Base-by-base conservation (phyloP, 1,140 invertebrate genomes). In the Zaprionus nigranus region DNA sequence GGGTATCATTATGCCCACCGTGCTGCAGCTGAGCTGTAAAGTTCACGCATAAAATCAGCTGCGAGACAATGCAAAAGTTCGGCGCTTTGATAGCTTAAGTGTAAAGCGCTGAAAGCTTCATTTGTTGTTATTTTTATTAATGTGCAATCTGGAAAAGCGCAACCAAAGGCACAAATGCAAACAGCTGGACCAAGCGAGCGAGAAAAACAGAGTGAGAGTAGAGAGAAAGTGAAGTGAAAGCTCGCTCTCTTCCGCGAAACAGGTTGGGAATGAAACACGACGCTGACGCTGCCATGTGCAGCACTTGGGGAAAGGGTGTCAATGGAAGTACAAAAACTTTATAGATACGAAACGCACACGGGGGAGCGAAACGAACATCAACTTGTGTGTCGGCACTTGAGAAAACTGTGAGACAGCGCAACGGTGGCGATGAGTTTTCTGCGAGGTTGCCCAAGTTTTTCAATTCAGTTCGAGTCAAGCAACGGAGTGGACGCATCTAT, bases 381-480 rank as follows among this genome's bases (percentile, higher is more conserved):
- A 51, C 63, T 63, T 63, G 46, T 60, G 64, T 63, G 46, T 60
- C 70, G 59, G 56, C 56, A 70, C 75, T 75, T 68, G 75, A 75
- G 64, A 46, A 69, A 69, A 59, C 26, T 36, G 49, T 58, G 72
- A 74, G 65, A 43, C 59, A 11, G 20, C 17, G 20, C 17, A 12
- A 11, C 38, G 38, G 5, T 15, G 38, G 4, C 40, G 7, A 46
- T 46, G 57, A 56, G 30, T 65, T 76, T 71, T 63, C 30, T 69
- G 54, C 36, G 54, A 72, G 69, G 72, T 36, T 73, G 79, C 58
- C 75, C 70, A 69, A 67, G 40, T 30, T 79, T 84, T 88, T 90
- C 77, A 91, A 91, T 91, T 78, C 79, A 91, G 88, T 88, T 91
- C 71, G 76, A 91, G 88, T 79, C 81, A 82, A 64, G 64, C 74